Evolutionary conservation across 2,888 invertebrate species (phyloP).

Genomic region (Conchocele bisecta): DNA sequence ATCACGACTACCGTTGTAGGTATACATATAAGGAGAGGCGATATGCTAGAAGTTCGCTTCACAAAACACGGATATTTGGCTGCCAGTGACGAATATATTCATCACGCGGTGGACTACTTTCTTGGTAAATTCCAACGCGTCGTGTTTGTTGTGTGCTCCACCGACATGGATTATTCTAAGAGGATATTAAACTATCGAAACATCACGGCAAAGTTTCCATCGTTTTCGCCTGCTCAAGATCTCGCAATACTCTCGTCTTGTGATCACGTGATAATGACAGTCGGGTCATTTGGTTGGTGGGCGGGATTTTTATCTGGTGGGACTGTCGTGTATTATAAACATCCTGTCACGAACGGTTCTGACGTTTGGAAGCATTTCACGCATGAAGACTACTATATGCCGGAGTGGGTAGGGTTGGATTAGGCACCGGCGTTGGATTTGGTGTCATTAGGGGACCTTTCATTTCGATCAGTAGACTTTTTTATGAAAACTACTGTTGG

Average conservation of each 20-base stretch:
- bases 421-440: too few species aligned
- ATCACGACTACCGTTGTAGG: slow-evolving; percentile 16
- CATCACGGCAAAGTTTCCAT: neutral
- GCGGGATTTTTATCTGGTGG: slow-evolving; percentile 51
- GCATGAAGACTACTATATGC: slow-evolving; percentile 43
- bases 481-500: too few species aligned
- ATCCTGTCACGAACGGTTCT: slow-evolving; percentile 33
- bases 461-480: too few species aligned
- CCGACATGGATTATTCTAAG: slow-evolving; percentile 34
- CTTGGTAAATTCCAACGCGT: slow-evolving; percentile 25
- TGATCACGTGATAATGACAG: slow-evolving; percentile 49
- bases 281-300: slow-evolving; percentile 53
- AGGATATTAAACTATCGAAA: slow-evolving; percentile 24
- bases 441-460: too few species aligned
- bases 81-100: slow-evolving; percentile 23
- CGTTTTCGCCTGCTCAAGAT: slow-evolving; percentile 26
- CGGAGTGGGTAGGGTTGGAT: slow-evolving; percentile 37
- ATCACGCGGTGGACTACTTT: slow-evolving; percentile 26
- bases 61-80: neutral
- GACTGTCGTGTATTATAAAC: slow-evolving; percentile 45
- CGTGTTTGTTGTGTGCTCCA: slow-evolving; percentile 47
- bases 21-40: slow-evolving; percentile 35
- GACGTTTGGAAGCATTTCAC: slow-evolving; percentile 27
- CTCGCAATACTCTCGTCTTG: slow-evolving; percentile 38
- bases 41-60: slow-evolving; percentile 5